Evolutionary conservation across 2,113 vertebrate species (phyloP), one percentile per base, ranked within the genome.

Genomic region (Aythya baeri): DNA sequence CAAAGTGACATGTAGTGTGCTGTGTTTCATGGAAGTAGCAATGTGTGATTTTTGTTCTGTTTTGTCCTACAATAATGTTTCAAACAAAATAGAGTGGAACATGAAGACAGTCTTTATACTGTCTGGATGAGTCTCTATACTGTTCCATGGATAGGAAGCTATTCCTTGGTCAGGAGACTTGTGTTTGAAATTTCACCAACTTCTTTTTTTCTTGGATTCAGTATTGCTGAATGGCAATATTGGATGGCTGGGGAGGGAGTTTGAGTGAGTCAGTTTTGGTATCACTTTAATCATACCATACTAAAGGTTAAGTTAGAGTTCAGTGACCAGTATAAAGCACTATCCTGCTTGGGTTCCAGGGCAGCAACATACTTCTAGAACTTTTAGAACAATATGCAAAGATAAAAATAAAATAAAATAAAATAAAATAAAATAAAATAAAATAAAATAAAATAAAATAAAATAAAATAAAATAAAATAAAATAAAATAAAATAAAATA

Each of bases 301-400:
- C 49, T 89, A 76, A 36, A 72, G 70, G 27, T 67, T 89, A 61
- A 27, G n/a, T 6, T 90, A 84, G 80, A 68, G 46, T 86, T 96
- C 62, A 88, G 52, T 34, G 71, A 57, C 15, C 55, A 52, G 7
- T 75, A 32, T 34, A 91, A 21, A n/a, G 8, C 49, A 36, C 23
- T 75, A 23, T 49, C 34, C 15, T 77, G 16, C 36, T 83, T 79
- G 61, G 21, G 27, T 59, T 90, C 67, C 36, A 67, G 52, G 68
- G 41, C 27, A 88, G 79, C 92, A 82, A 49, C 10, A 16, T 66
- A 57, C 26, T 83, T 89, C 72, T 54, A 52, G 31, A 2, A 31
- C 31, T 72, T 89, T 95, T 93, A 75, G 44, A 55, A 91, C 88
- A 93, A 75, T 83, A 82, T 17, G 13, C 75, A 72, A 76, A 52